phyloP scores from a whole-genome alignment of 1,140 invertebrate genomes.

The Micrasema minimum region DNA sequence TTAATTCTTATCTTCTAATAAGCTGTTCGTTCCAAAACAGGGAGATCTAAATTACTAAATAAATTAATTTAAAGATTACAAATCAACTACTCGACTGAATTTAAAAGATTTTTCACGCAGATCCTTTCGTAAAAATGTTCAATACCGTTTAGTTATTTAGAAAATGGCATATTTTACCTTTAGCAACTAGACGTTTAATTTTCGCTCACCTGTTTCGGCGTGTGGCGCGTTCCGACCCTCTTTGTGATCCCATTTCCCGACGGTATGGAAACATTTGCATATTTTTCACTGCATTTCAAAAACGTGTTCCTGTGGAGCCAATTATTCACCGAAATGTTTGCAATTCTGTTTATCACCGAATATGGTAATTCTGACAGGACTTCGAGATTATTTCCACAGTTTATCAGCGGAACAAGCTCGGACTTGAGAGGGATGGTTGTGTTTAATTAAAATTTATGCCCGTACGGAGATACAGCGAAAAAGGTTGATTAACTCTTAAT shows the following conservation, averaged over 20 bases:
- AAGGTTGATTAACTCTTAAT: no score
- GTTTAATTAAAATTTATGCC: no score
- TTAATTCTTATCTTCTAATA: no score
- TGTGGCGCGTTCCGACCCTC: not conserved
- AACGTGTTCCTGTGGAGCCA: slow-evolving; percentile 19
- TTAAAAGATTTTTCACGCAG: no score
- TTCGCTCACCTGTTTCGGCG: slow-evolving; percentile 9
- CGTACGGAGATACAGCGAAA: no score
- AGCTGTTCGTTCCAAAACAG: no score
- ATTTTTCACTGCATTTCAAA: slow-evolving; percentile 45
- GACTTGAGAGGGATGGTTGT: not conserved
- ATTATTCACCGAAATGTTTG: slow-evolving; percentile 36
- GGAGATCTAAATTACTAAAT: no score
- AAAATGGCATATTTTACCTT: no score
- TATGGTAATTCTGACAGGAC: slow-evolving; percentile 16
- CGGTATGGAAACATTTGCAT: slow-evolving; percentile 42
- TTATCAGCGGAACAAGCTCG: not conserved
- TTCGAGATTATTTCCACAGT: not conserved
- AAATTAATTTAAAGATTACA: no score
- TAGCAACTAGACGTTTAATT: slow-evolving; percentile 12
- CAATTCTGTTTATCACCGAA: slow-evolving; percentile 25
- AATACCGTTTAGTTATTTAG: no score
- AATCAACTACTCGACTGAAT: no score
- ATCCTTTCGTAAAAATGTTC: no score
- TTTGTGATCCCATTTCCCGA: not conserved